Conservation (phyloP, 1,140 invertebrate species). For the Gerris buenoi region DNA sequence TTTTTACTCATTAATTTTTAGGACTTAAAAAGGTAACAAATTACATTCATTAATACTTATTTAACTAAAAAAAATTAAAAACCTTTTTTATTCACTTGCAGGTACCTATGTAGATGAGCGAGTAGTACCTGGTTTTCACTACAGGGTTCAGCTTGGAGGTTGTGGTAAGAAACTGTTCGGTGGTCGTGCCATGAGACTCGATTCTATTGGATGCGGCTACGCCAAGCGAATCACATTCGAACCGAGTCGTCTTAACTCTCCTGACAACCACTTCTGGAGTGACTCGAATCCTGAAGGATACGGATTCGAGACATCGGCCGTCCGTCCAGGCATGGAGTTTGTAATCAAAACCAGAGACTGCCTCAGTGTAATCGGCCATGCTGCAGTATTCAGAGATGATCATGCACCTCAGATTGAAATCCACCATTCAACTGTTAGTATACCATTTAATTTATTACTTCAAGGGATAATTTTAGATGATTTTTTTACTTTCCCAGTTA, state of each 20-base stretch:
- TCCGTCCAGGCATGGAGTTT: conserved; percentile 49
- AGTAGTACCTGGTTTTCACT: conserved; percentile 54
- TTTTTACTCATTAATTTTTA: too few species aligned
- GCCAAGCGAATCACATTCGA: conserved; percentile 59
- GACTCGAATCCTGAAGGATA: conserved; percentile 55
- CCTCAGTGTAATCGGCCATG: conserved; percentile 41
- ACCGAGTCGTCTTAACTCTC: conserved; percentile 44
- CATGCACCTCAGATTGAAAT: conserved; percentile 43
- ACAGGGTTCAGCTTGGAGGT: conserved; percentile 47
- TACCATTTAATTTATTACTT: too few species aligned
- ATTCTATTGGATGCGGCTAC: conserved; percentile 57
- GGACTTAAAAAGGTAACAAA: too few species aligned
- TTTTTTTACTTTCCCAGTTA: too few species aligned
- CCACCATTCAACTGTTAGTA: conserved; percentile 39
- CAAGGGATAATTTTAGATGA: too few species aligned
- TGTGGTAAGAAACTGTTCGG: conserved; percentile 43
- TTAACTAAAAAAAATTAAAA: background rate
- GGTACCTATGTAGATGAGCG: conserved; percentile 58
- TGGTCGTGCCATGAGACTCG: conserved; percentile 42
- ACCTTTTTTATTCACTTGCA: conserved; percentile 26
- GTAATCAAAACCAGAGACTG: conserved; percentile 36
- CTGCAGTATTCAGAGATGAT: conserved; percentile 44
- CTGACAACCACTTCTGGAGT: conserved; percentile 58
- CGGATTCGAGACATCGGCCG: conserved; percentile 48
- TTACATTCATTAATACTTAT: too few species aligned